These are phyloP conservation scores for Lamellibrachia luymesi DNA, from an alignment of 1,140 invertebrate species.

Conservation along the genomic window DNA sequence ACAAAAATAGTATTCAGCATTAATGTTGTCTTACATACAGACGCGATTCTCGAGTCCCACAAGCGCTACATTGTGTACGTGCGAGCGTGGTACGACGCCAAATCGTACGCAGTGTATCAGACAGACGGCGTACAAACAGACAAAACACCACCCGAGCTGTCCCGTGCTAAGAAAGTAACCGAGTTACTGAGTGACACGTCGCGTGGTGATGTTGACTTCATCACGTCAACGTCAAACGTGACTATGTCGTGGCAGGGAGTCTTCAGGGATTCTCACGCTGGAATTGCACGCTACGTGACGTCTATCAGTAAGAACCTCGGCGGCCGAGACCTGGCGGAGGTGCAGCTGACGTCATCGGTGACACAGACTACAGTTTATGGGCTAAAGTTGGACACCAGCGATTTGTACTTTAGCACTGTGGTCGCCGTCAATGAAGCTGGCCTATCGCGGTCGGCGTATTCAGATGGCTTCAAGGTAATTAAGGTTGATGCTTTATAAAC, in stretches of 20 bases:
- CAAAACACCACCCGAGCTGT: constrained; percentile 10
- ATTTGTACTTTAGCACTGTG: not conserved
- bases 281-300: not conserved
- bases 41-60: constrained; percentile 14
- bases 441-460: not conserved
- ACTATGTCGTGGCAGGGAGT: not conserved
- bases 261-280: constrained; percentile 13
- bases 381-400: not conserved
- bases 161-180: not conserved
- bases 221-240: not conserved
- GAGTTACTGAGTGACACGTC: not conserved
- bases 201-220: not conserved
- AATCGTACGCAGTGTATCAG: not conserved
- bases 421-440: constrained; percentile 2
- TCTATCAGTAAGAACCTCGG: not conserved
- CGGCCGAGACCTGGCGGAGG: not conserved
- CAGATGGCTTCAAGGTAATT: constrained; percentile 3
- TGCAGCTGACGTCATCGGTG: not conserved
- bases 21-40: not conserved
- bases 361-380: not conserved
- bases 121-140: constrained; percentile 1
- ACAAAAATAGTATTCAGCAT: too few species aligned
- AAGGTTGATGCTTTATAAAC: not conserved
- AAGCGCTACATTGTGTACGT: not conserved
- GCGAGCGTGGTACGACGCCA: constrained; percentile 9